These are phyloP conservation scores for Stenurella melanura DNA, from an alignment of 2,888 invertebrate genomes.

Conservation along the genomic window DNA sequence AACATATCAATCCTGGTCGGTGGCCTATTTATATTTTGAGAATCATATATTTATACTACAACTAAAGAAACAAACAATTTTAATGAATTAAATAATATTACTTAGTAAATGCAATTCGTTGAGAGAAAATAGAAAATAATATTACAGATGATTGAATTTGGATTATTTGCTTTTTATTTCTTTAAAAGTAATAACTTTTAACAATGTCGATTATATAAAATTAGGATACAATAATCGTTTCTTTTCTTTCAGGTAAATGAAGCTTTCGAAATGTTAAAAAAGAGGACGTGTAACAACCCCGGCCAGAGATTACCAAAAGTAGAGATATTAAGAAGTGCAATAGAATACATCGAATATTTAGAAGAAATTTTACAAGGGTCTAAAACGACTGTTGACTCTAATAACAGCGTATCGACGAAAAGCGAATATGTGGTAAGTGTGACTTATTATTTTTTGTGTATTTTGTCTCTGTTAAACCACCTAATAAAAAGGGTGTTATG, in stretches of 20 bases:
- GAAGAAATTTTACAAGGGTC: constrained; percentile 88
- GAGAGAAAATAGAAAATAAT: background rate
- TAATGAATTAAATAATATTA: background rate
- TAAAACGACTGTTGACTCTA: constrained; percentile 61
- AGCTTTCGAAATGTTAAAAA: constrained; percentile 95
- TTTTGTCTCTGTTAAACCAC: background rate
- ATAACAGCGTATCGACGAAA: constrained; percentile 44
- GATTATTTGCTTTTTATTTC: too few relatives aligned
- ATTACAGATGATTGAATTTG: background rate
- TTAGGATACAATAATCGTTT: background rate
- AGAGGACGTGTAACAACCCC: constrained; percentile 95
- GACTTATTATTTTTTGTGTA: background rate
- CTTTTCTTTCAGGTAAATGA: constrained; percentile 89
- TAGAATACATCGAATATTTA: constrained; percentile 96
- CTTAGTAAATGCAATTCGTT: background rate
- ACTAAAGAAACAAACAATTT: too few relatives aligned
- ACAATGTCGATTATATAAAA: background rate
- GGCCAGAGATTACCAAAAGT: constrained; percentile 98
- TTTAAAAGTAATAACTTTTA: background rate
- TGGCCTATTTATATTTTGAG: constrained; percentile 21
- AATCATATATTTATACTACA: background rate
- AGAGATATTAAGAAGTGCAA: constrained; percentile 97
- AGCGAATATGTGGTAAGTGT: constrained; percentile 61
- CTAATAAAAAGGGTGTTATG: too few relatives aligned
- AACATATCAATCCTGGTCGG: constrained; percentile 4